Conservation (phyloP, 1,140 invertebrate genomes). For the Heterodera schachtii region DNA sequence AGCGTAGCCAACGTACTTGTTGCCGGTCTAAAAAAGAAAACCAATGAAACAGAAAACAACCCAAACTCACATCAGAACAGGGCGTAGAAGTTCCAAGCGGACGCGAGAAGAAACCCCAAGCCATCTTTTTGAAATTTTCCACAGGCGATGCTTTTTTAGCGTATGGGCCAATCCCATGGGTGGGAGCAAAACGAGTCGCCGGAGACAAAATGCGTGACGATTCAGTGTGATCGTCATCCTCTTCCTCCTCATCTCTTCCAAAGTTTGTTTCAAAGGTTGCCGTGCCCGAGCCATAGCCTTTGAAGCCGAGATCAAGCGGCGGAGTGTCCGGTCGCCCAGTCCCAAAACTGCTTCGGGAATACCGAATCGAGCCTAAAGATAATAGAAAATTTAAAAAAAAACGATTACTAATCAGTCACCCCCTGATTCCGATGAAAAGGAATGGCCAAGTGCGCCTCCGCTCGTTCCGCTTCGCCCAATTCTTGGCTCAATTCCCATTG, state of each 20-base stretch:
- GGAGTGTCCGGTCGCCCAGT: slow-evolving; percentile 18
- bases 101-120: slow-evolving; percentile 40
- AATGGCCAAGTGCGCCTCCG: slow-evolving; percentile 6
- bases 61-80: slow-evolving; percentile 32
- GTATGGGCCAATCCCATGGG: neutral
- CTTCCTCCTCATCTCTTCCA: slow-evolving; percentile 33
- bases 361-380: slow-evolving; percentile 12
- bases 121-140: slow-evolving; percentile 37
- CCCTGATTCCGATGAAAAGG: neutral
- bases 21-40: slow-evolving; percentile 13
- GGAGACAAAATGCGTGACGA: slow-evolving; percentile 44
- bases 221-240: slow-evolving; percentile 48
- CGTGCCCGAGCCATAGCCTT: neutral
- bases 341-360: slow-evolving; percentile 19
- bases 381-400: neutral
- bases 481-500: neutral
- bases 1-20: slow-evolving; percentile 11
- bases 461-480: slow-evolving; percentile 23
- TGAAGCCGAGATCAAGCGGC: neutral
- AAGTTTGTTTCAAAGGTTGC: slow-evolving; percentile 7
- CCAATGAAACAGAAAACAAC: neutral
- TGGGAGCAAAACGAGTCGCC: slow-evolving; percentile 13
- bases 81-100: slow-evolving; percentile 23
- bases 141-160: slow-evolving; percentile 30
- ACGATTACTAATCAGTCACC: neutral